Evolutionary conservation across 2,888 invertebrate species (phyloP), one percentile per base, ranked within the genome.

Genomic region (Antheraea yamamai): DNA sequence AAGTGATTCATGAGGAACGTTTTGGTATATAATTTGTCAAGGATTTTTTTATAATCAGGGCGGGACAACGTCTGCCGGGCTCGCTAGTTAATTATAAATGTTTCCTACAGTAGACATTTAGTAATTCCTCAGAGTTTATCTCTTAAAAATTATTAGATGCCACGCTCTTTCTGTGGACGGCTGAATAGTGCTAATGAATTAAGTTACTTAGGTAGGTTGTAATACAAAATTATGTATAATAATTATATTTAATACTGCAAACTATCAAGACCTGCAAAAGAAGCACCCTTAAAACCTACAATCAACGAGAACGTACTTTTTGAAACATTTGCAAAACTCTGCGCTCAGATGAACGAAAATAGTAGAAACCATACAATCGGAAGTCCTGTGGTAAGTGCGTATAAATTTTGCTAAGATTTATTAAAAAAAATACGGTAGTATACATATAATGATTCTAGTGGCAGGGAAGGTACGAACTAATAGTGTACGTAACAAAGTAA

Each of bases 301-400:
- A 77, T 90, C 55, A 88, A 92, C 73, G 91, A 92, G 83, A 79
- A 83, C 1, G 82, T 83, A 47, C 82, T 94, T 1, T 82, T 93
- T 51, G 89, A 94, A 82, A 94, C 94, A 0, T 93, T 94, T 75
- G 92, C 93, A 0, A 92, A 93, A 77, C 78, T 94, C 26, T 93
- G 92, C 77, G 87, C 89, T 16, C 89, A 92, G 75, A 84, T 94
- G 76, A 91, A 83, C 71, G 84, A 89, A 0, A 92, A 89, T 78
- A 80, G 80, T 73, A 68, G 78, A 18, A 79, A 82, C 20, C 73
- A 74, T 58, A 52, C 75, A 10, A 81, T 81, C 20, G 74, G 30
- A 51, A 80, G 78, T 68, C 77, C 82, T 76, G 79, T 91, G 79
- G 92, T 92, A 83, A 85, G 87, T 84, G 39, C 30, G 47, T 72